These are phyloP conservation scores for Lagocephalus sceleratus DNA, from an alignment of 2,797 vertebrate genomes.

Conservation along the genomic window DNA sequence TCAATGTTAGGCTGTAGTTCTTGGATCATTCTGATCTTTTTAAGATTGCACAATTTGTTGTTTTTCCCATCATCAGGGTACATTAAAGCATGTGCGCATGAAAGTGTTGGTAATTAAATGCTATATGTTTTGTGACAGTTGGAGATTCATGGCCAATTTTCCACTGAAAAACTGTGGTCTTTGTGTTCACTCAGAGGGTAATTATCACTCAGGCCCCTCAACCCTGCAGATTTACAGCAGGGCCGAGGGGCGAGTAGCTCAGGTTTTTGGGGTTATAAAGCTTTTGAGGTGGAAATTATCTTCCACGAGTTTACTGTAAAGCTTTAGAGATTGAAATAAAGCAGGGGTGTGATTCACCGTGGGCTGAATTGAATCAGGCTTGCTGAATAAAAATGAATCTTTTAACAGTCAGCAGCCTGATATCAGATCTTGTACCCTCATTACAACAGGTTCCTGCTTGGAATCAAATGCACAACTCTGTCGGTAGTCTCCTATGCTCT, in stretches of 20 bases:
- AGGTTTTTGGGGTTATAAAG: slow-evolving; percentile 16
- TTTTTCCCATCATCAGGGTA: slow-evolving; percentile 13
- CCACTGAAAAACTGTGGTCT: too few relatives aligned
- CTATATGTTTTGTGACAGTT: too few relatives aligned
- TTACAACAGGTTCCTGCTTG: too few relatives aligned
- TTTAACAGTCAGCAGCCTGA: too few relatives aligned
- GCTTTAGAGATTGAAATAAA: slow-evolving; percentile 30
- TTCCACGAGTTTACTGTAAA: slow-evolving; percentile 5
- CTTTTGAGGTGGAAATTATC: slow-evolving; percentile 22
- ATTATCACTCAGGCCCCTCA: too few relatives aligned
- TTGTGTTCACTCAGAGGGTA: too few relatives aligned
- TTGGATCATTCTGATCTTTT: not conserved
- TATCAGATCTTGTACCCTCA: too few relatives aligned
- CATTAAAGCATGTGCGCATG: not conserved
- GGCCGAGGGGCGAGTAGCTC: not conserved
- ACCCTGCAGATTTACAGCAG: too few relatives aligned
- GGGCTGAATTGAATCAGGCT: slow-evolving; percentile 3
- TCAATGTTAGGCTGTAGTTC: not conserved
- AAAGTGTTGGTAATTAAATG: too few relatives aligned
- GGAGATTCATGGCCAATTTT: too few relatives aligned
- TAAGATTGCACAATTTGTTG: not conserved
- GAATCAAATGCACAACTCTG: too few relatives aligned
- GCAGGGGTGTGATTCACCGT: slow-evolving; percentile 1
- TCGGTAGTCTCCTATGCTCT: too few relatives aligned
- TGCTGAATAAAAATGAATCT: slow-evolving; percentile 1